Evolutionary conservation across 2,888 invertebrate genomes (phyloP).

Genomic region (Rotaria sp.): DNA sequence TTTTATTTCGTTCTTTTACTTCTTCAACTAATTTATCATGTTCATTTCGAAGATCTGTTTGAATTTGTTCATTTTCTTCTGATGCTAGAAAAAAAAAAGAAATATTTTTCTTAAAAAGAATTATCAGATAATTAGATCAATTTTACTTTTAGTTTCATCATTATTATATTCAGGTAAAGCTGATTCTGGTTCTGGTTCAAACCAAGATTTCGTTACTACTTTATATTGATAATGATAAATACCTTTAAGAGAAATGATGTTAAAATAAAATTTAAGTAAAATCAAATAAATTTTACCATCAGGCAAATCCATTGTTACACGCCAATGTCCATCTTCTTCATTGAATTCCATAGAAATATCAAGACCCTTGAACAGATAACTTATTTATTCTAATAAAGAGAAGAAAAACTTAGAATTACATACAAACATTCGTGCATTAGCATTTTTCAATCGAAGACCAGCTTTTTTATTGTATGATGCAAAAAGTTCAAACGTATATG

Average conservation of each 20-base stretch:
- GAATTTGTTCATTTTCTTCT: background rate
- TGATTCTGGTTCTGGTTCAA: background rate
- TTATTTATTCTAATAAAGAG: background rate
- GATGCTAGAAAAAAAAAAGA: background rate
- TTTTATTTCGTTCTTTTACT: background rate
- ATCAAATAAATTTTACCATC: background rate
- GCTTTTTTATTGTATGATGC: background rate
- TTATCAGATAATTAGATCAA: background rate
- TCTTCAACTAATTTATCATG: background rate
- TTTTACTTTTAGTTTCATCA: background rate
- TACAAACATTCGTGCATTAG: background rate
- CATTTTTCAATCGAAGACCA: conserved; percentile 7
- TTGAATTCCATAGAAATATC: background rate
- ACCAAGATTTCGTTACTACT: background rate
- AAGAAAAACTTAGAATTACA: background rate
- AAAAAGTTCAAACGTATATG: background rate
- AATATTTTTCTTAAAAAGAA: background rate
- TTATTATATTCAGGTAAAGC: background rate
- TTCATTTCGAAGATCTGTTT: background rate
- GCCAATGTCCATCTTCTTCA: background rate
- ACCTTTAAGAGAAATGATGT: background rate
- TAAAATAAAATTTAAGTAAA: background rate
- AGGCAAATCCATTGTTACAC: background rate
- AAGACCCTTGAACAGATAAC: background rate
- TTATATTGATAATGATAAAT: conserved; percentile 16